These are phyloP conservation scores for Agrochola macilenta DNA, from an alignment of 2,888 invertebrate genomes.

Conservation along the genomic window DNA sequence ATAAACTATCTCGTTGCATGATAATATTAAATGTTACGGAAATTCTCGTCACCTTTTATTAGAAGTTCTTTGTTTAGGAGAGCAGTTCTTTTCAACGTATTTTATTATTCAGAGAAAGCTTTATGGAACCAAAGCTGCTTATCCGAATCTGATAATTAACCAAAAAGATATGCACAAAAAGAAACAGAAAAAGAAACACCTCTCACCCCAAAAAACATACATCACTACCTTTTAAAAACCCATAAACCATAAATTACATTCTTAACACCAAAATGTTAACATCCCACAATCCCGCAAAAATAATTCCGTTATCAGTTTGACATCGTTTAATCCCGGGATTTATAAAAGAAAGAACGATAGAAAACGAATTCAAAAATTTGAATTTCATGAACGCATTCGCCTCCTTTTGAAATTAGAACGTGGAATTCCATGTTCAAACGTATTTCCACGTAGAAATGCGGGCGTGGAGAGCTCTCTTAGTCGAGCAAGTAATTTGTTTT, in stretches of 20 bases:
- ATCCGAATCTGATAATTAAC: neutral
- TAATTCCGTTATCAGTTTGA: constrained; percentile 69
- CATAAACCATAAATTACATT: constrained; percentile 50
- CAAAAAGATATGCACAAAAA: neutral
- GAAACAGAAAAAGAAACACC: neutral
- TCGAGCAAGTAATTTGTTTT: constrained; percentile 71
- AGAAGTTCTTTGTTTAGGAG: neutral
- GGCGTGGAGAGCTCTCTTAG: constrained; percentile 62
- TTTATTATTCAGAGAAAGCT: neutral
- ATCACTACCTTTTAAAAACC: constrained; percentile 18
- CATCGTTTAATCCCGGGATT: constrained; percentile 73
- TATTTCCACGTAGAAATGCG: constrained; percentile 64
- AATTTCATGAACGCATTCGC: constrained; percentile 73
- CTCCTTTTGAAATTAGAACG: constrained; percentile 74
- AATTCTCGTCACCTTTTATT: neutral
- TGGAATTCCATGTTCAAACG: constrained; percentile 68
- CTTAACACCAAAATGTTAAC: constrained; percentile 60
- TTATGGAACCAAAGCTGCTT: neutral
- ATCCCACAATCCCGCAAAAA: constrained; percentile 55
- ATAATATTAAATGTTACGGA: neutral
- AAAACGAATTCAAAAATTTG: constrained; percentile 74
- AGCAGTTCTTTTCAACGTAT: neutral
- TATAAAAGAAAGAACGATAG: constrained; percentile 65
- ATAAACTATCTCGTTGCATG: neutral
- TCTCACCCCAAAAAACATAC: constrained; percentile 29